Evolutionary conservation across 2,888 invertebrate genomes (phyloP), one percentile per base, ranked within the genome.

Genomic region (Callyntrura sp.): DNA sequence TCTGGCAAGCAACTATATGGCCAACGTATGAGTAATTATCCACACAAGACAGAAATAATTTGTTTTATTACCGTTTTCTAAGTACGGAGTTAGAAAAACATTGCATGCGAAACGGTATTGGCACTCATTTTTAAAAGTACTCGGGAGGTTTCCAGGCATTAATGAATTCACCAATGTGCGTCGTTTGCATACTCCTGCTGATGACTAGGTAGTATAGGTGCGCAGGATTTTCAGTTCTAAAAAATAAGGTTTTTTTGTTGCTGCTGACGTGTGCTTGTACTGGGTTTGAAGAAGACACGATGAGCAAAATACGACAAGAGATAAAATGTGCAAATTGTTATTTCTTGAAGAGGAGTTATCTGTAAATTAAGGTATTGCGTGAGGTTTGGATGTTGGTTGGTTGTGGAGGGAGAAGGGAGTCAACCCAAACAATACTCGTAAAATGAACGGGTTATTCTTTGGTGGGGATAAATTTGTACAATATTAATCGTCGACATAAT

Each of bases 11-110:
- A 35, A 79, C 14, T 17, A 28, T 51, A 60, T 57, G 65, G 45
- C 70, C 17, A 62, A 60, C 73, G 20, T 55, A 84, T 76, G 79
- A 89, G 55, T 84, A 78, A 65, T 84, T 89, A 89, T 78, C 60
- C 57, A 25, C 45, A 28, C 79, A 89, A 84, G 89, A 89, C 84
- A 89, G 79, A 85, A 84, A 84, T 76, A 85, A 85, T 85, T 35
- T 57, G 60, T 73, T 76, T 55, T 68, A 51, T 25, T 48, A 51
- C 62, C 17, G 23, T 83, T 62, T 35, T 17, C 28, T 51, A 17
- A 12, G 8, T 28, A 68, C 12, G 55, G 51, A 9, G 55, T 51
- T 51, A 14, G 25, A 23, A 62, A 45, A 48, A 25, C 25, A 78
- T 51, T 51, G 51, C 35, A 35, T 35, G 35, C 35, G 35, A 35